Evolutionary conservation across 1,140 invertebrate genomes (phyloP), one percentile per base, ranked within the genome.

Genomic region (Pseudomyrmex concolor): DNA sequence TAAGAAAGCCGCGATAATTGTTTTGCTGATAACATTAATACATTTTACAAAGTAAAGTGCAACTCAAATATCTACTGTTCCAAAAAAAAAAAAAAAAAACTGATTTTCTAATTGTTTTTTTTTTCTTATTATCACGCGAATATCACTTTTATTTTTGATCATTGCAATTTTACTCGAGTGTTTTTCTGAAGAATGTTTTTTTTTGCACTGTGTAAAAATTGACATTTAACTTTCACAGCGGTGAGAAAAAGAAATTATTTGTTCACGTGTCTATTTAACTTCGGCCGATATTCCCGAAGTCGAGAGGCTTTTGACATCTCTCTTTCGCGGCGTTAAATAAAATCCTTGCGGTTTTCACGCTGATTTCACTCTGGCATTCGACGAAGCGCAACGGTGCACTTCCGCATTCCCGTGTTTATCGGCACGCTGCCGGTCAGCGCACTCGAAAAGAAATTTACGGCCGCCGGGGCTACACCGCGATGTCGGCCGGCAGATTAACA

Each of bases 321-420:
- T 34, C 34, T 34, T 7, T 34, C 34, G 34, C 34, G 34, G 87
- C 51, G 87, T 88, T 78, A 86, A 89, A 89, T 89, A 88, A 89
- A 89, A 89, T 89, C 74, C 66, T 89, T 84, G 87, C 80, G 87
- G 87, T 89, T 84, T 89, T 84, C 87, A 88, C 86, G 86, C 86
- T 70, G 87, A 89, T 89, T 89, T 89, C 87, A 88, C 87, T 88
- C 74, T 13, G 74, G 73, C 74, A 80, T 88, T 89, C 86, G 87
- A 73, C 86, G 87, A 85, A 83, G 83, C 78, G 78, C 87, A 60
- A 63, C 59, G 63, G 45, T 68, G 72, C 74, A 66, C 73, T 89
- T 89, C 87, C 87, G 87, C 87, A 88, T 89, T 89, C 87, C 74
- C 17, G 19, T 54, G 78, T 89, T 89, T 88, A 89, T 89, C 87